Evolutionary conservation across 2,113 vertebrate species (phyloP).

Genomic region (Rynchops niger): DNA sequence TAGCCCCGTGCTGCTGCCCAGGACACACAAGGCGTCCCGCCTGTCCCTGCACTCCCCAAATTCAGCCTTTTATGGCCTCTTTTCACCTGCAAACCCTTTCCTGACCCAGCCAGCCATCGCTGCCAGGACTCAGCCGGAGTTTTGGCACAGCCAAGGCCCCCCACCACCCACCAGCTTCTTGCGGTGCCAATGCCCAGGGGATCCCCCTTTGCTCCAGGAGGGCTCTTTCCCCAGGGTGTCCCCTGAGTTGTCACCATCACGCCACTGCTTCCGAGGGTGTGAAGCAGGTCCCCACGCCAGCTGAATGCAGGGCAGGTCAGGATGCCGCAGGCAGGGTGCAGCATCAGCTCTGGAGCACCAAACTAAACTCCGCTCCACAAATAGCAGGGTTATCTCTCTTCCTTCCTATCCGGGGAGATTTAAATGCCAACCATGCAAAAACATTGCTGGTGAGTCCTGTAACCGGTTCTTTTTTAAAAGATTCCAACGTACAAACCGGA

Average conservation of each 20-base stretch:
- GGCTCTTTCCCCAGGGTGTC: neutral
- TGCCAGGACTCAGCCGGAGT: neutral
- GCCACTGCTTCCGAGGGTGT: neutral
- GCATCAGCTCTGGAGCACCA: neutral
- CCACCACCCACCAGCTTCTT: neutral
- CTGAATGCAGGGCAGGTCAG: neutral
- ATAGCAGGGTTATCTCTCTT: neutral
- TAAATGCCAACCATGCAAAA: neutral
- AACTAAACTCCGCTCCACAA: neutral
- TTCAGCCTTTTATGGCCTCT: rapidly evolving
- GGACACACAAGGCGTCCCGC: neutral
- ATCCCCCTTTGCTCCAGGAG: neutral
- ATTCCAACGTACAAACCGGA: too few relatives aligned
- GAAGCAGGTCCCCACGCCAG: neutral
- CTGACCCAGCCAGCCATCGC: neutral
- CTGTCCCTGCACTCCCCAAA: rapidly evolving
- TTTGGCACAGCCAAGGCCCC: neutral
- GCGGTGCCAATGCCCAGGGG: rapidly evolving
- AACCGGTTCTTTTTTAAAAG: too few relatives aligned
- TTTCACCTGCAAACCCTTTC: neutral
- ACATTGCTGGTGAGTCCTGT: neutral
- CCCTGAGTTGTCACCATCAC: neutral
- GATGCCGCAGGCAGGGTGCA: rapidly evolving
- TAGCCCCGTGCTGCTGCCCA: neutral
- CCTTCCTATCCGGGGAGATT: neutral